Conservation (phyloP, 2,797 vertebrate species). For the Remorina albescens region DNA sequence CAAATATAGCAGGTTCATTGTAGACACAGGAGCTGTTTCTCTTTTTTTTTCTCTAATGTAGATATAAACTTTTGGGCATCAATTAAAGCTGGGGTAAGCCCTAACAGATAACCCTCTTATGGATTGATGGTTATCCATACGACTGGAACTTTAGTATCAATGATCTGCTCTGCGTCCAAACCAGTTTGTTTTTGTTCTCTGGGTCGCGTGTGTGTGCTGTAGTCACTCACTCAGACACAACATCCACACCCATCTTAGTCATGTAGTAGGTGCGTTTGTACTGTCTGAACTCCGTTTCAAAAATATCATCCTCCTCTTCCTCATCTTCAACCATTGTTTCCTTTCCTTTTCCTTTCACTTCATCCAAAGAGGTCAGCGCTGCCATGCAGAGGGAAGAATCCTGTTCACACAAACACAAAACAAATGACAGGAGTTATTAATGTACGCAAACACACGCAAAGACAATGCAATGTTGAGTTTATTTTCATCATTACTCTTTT, state of each 20-base stretch:
- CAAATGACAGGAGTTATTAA: neutral
- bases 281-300: slow-evolving; percentile 97
- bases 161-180: neutral
- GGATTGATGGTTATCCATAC: too few species aligned
- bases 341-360: slow-evolving; percentile 35
- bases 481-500: neutral
- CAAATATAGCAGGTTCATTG: neutral
- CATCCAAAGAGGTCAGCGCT: slow-evolving; percentile 44
- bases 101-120: too few species aligned
- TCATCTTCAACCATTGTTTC: slow-evolving; percentile 80
- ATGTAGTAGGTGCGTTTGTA: slow-evolving; percentile 99
- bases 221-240: slow-evolving; percentile 96
- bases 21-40: neutral
- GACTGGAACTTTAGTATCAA: too few species aligned
- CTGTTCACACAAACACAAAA: slow-evolving; percentile 40
- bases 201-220: neutral
- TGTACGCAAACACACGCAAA: neutral
- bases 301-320: slow-evolving; percentile 94
- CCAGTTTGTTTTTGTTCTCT: neutral
- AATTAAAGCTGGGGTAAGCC: too few species aligned
- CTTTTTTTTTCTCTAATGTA: neutral
- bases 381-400: slow-evolving; percentile 43
- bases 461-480: neutral
- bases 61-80: neutral
- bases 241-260: slow-evolving; percentile 96